Evolutionary conservation across 2,113 vertebrate genomes (phyloP).

Genomic region (Lophotis ruficrista): DNA sequence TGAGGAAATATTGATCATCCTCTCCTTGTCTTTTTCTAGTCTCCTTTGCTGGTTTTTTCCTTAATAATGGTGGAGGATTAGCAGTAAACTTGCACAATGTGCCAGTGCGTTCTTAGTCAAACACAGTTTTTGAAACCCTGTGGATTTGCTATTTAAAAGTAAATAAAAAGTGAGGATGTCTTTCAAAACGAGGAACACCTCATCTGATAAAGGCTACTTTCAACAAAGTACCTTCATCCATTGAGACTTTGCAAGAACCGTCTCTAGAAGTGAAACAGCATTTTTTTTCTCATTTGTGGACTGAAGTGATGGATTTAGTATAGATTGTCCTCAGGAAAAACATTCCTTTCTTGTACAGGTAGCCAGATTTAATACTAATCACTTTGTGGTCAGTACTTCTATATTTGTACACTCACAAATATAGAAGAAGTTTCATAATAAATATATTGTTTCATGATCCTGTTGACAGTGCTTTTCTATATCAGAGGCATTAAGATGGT

Average conservation of each 20-base stretch:
- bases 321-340: background rate
- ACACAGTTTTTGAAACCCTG: background rate
- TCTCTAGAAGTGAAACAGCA: background rate
- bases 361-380: background rate
- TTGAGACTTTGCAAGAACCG: background rate
- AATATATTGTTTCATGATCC: background rate
- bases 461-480: background rate
- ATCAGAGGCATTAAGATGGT: background rate
- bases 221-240: background rate
- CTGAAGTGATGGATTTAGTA: background rate
- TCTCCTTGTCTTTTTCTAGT: background rate
- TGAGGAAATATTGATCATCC: background rate
- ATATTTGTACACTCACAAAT: background rate
- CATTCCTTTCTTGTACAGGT: background rate
- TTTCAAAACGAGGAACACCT: background rate
- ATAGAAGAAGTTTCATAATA: background rate
- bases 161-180: background rate
- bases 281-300: background rate
- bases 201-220: background rate
- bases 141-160: background rate
- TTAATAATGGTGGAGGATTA: background rate
- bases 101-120: background rate
- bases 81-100: background rate
- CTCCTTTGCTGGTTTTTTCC: background rate
- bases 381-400: background rate